A percentile compares a stretch with the other conserved stretches of the same genome.
These are phyloP conservation scores for Sycophila texana DNA, from an alignment of 2,888 invertebrate genomes.

Conservation along the genomic window DNA sequence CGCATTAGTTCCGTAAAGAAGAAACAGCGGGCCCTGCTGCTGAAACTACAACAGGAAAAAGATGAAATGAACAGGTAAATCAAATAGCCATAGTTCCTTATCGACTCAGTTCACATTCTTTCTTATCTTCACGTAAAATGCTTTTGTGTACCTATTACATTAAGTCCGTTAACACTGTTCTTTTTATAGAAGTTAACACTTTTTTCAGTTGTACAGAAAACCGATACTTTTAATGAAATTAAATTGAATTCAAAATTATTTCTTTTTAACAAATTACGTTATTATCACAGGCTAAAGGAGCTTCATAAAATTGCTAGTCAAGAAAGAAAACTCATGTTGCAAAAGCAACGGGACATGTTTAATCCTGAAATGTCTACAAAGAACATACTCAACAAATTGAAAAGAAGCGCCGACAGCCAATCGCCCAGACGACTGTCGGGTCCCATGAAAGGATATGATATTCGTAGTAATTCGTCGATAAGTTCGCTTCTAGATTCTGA, in stretches of 20 bases:
- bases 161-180: neutral
- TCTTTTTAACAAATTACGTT: conserved; percentile 1
- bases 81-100: conserved; percentile 34
- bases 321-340: conserved; percentile 77
- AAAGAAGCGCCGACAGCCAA: conserved; percentile 75
- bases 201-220: too few species aligned
- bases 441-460: conserved; percentile 77
- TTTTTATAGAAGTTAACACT: neutral
- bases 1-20: conserved; percentile 79
- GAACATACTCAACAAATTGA: conserved; percentile 76
- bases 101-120: conserved; percentile 29
- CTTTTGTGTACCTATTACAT: conserved; percentile 7
- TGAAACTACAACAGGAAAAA: conserved; percentile 82
- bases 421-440: conserved; percentile 75
- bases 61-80: conserved; percentile 81
- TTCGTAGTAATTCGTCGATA: conserved; percentile 75
- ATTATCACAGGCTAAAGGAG: conserved; percentile 75
- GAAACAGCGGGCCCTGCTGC: conserved; percentile 81
- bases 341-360: conserved; percentile 78
- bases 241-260: neutral
- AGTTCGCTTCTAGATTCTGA: conserved; percentile 73
- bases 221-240: neutral
- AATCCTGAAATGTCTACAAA: conserved; percentile 77
- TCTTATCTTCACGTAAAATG: conserved; percentile 46
- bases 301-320: conserved; percentile 78